Evolutionary conservation across 2,888 invertebrate species (phyloP), one percentile per base, ranked within the genome.

Genomic region (Lithophane ornitopus): DNA sequence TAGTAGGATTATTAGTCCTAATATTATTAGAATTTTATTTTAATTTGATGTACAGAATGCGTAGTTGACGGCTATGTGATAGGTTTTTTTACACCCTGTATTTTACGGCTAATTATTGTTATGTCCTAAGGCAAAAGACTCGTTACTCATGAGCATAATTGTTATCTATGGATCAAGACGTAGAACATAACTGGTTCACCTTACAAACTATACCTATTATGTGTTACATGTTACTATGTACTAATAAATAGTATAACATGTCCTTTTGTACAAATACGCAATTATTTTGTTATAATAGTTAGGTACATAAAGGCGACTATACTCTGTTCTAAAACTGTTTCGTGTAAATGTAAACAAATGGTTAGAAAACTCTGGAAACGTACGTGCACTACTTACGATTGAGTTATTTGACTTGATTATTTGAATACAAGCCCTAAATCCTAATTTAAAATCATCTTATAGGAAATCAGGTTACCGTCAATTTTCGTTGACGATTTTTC

Each of bases 141-240:
- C 14, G n/a, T 52, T 54, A 26, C 14, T 49, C 26, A 14, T 26
- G 19, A 54, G 39, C 54, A 46, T 61, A 44, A 16, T 59, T 59
- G 22, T 78, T 44, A 70, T 79, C 70, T 76, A 19, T 79, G 46
- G n/a, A 61, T 59, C 39, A 14, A 39, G 1, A 68, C 34, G 52
- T 70, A 44, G 26, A 8, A 34, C 7, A 2, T 8, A 46, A 76
- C 80, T 62, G 26, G 67, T 61, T 59, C 39, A 78, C 80, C 80
- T 78, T 65, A 54, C 49, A 12, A n/a, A 66, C 46, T 56, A 26
- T 46, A 11, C 2, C 22, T 52, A n/a, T 22, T 22, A 76, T 19
- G 56, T 26, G 74, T 41, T 4, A 73, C 19, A 56, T 8, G 41
- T n/a, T 62, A 22, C n/a, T 12, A 28, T 16, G 16, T n/a, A 7